Conservation (phyloP, 2,113 vertebrate species). For the Aldabrachelys gigantea region DNA sequence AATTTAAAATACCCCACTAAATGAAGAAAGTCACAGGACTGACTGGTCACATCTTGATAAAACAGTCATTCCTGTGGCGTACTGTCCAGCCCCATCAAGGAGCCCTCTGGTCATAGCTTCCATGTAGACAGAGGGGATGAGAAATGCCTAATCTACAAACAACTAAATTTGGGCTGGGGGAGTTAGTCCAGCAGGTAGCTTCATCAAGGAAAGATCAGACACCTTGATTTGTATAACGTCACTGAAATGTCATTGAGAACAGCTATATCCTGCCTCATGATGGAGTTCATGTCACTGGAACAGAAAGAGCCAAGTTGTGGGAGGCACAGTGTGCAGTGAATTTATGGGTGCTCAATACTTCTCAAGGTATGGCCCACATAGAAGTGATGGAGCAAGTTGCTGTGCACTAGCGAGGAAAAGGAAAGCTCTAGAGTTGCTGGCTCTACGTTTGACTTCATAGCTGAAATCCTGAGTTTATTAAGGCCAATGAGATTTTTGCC, state of each 20-base stretch:
- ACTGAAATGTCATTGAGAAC: background rate
- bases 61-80: rapidly evolving
- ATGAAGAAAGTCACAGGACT: rapidly evolving
- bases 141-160: background rate
- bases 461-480: background rate
- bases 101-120: rapidly evolving
- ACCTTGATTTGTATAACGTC: rapidly evolving
- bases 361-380: background rate
- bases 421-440: background rate
- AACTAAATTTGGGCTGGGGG: background rate
- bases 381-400: background rate
- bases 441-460: background rate
- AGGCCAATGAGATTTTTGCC: background rate
- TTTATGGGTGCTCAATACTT: background rate
- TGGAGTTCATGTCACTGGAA: too few relatives aligned
- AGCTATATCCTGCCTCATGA: background rate
- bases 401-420: background rate
- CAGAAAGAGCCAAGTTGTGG: too few relatives aligned
- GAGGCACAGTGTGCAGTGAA: background rate
- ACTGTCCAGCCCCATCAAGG: rapidly evolving
- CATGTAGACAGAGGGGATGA: background rate
- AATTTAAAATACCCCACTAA: background rate
- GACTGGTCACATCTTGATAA: rapidly evolving
- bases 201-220: rapidly evolving
- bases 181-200: background rate